Conservation (phyloP, 2,888 invertebrate species). For the Leptothorax acervorum region DNA sequence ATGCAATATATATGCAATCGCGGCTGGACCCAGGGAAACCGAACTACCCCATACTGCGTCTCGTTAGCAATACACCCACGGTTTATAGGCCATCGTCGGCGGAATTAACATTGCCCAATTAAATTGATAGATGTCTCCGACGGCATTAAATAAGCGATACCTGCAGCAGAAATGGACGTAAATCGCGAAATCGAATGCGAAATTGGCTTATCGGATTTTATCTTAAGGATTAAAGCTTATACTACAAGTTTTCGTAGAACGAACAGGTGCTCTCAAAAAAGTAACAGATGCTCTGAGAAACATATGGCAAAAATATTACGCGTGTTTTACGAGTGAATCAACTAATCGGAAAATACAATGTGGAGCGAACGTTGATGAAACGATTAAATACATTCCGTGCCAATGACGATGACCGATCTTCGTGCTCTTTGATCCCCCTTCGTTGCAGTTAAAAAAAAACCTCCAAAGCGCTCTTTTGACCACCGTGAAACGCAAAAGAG, state of each 20-base stretch:
- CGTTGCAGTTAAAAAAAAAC: slow-evolving; percentile 63
- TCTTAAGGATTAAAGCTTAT: neutral
- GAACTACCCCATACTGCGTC: slow-evolving; percentile 81
- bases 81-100: slow-evolving; percentile 85
- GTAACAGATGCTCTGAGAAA: neutral
- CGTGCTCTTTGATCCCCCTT: slow-evolving; percentile 59
- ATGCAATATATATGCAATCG: slow-evolving; percentile 83
- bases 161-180: slow-evolving; percentile 63
- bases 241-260: neutral
- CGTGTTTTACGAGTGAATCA: neutral
- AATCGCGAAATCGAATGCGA: slow-evolving; percentile 69
- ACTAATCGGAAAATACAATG: slow-evolving; percentile 52
- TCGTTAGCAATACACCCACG: slow-evolving; percentile 83
- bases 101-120: slow-evolving; percentile 86
- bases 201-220: slow-evolving; percentile 16
- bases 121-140: slow-evolving; percentile 85
- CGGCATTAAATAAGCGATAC: slow-evolving; percentile 77
- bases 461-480: slow-evolving; percentile 60
- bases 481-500: slow-evolving; percentile 70
- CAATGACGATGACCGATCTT: slow-evolving; percentile 59
- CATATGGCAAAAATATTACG: neutral
- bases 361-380: slow-evolving; percentile 60
- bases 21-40: slow-evolving; percentile 74
- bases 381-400: slow-evolving; percentile 68
- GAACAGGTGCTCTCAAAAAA: neutral